phyloP scores from a whole-genome alignment of 2,888 invertebrate genomes.

The Cylindroiulus punctatus region DNA sequence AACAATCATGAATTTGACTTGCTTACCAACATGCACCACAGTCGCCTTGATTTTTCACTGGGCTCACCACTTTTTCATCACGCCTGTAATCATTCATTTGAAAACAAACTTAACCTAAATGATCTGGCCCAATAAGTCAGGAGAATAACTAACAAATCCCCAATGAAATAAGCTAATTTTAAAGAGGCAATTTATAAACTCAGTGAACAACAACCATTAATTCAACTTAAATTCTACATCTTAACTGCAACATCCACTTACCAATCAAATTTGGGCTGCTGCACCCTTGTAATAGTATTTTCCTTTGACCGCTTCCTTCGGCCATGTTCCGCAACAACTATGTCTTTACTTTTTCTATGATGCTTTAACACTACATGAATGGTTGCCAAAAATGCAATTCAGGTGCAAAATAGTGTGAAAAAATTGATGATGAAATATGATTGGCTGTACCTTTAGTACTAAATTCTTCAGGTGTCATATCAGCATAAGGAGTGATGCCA shows the following conservation, averaged over 20 bases:
- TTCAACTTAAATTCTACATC: background rate
- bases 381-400: constrained; percentile 19
- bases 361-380: background rate
- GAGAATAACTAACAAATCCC: too few relatives aligned
- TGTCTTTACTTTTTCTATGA: constrained; percentile 30
- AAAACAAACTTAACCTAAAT: background rate
- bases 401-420: background rate
- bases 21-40: constrained; percentile 83
- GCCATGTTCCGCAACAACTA: background rate
- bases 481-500: constrained; percentile 73
- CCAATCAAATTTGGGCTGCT: too few relatives aligned
- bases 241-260: too few relatives aligned
- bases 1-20: background rate
- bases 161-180: too few relatives aligned
- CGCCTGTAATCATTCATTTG: constrained; percentile 70
- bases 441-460: constrained; percentile 62
- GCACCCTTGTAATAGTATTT: too few relatives aligned
- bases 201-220: too few relatives aligned
- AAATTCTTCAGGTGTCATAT: constrained; percentile 74
- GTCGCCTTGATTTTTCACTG: constrained; percentile 76
- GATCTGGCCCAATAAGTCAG: too few relatives aligned
- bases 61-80: constrained; percentile 73
- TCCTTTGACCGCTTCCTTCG: too few relatives aligned
- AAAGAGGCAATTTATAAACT: too few relatives aligned
- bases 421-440: too few relatives aligned